Base-by-base conservation (phyloP, 2,113 vertebrate genomes). In the Smithornis capensis region DNA sequence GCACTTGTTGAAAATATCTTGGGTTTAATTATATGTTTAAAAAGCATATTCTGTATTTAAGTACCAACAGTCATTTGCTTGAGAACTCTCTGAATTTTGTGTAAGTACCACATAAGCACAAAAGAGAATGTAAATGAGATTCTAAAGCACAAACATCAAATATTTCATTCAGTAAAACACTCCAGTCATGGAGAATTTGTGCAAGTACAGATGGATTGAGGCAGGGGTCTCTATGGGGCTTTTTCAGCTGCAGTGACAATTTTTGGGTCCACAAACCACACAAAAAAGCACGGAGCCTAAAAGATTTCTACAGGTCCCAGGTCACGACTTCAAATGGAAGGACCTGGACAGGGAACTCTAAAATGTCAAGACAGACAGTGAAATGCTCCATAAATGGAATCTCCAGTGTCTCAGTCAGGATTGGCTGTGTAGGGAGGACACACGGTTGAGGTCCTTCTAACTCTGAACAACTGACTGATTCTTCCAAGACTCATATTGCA, bases 121-220 rank as follows among this genome's bases (percentile, higher is more conserved):
- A 94, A 90, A 45, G 22, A 44, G 60, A 88, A 87, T 57, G 62
- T 63, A 83, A 92, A 86, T 89, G 67, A 88, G 57, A 63, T 62
- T 83, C 40, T 22, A 28, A 67, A 88, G 71, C 19, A 45, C 29
- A 9, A 45, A 53, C 27, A 56, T 55, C 31, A 79, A 49, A 56
- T 38, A 68, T 73, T 80, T 52, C 55, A 16, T 10, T 56, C 37
- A 9, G 15, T 19, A 7, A 64, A 81, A 35, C 22, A 1, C 45
- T 60, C 49, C 27, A 13, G 12, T 27, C 19, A 18, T 29, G 49
- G 27, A 52, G 59, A 37, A 76, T 33, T 37, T 31, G 27, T 17
- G 29, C 49, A 47, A n/a, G 35, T 5, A 5, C 19, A 24, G 47
- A 23, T 12, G 67, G 67, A 23, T 68, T 74, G 69, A 27, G 11